Conservation (phyloP, 2,888 invertebrate species). For the Rotaria sp. region DNA sequence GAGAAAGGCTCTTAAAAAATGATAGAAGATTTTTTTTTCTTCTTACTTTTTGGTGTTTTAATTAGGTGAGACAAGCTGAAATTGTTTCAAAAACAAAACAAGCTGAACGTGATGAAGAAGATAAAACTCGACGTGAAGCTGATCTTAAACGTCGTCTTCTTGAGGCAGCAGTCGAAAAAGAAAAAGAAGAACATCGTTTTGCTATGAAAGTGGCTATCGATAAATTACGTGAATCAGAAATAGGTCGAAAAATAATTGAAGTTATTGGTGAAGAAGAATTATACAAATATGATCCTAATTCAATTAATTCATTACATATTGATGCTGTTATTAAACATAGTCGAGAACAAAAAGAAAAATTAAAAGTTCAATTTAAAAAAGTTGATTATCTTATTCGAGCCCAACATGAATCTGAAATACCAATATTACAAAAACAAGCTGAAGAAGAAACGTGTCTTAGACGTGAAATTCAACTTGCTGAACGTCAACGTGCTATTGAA, state of each 20-base stretch:
- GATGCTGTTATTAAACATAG: slow-evolving; percentile 34
- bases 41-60: not conserved
- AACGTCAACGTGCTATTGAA: slow-evolving; percentile 24
- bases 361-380: slow-evolving; percentile 34
- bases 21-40: too few relatives aligned
- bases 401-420: slow-evolving; percentile 37
- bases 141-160: not conserved
- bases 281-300: not conserved
- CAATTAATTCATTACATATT: not conserved
- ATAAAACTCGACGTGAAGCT: not conserved
- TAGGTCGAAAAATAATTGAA: slow-evolving; percentile 11
- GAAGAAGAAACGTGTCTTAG: slow-evolving; percentile 15
- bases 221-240: slow-evolving; percentile 15
- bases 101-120: not conserved
- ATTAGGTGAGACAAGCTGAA: not conserved
- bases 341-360: slow-evolving; percentile 34
- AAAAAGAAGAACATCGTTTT: not conserved
- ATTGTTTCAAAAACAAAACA: not conserved
- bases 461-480: slow-evolving; percentile 21
- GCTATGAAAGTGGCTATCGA: slow-evolving; percentile 13
- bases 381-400: slow-evolving; percentile 39
- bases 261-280: not conserved
- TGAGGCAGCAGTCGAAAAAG: not conserved
- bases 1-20: too few relatives aligned
- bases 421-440: slow-evolving; percentile 28